Conservation (phyloP, 2,797 vertebrate genomes). For the Poeciliopsis infans region DNA sequence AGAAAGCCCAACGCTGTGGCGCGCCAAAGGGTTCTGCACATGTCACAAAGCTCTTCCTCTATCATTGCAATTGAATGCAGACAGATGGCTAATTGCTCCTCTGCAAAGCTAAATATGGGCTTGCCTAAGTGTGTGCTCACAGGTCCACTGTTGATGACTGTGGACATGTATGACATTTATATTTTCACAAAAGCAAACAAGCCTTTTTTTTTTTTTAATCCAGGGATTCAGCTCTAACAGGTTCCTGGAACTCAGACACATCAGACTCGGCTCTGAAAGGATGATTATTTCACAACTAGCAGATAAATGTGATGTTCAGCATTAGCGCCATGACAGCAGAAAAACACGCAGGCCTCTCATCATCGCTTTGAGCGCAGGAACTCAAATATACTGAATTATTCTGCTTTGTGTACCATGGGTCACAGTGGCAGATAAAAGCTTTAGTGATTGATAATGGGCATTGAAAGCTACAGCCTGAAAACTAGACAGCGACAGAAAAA, state of each 20-base stretch:
- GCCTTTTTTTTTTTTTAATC: slow-evolving; percentile 4
- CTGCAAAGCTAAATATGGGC: slow-evolving; percentile 56
- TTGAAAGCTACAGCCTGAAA: slow-evolving; percentile 68
- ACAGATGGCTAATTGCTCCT: slow-evolving; percentile 69
- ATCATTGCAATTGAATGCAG: slow-evolving; percentile 54
- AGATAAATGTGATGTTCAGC: slow-evolving; percentile 46
- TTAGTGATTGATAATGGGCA: slow-evolving; percentile 71
- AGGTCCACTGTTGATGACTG: slow-evolving; percentile 44
- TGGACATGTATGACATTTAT: slow-evolving; percentile 33
- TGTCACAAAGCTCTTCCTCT: slow-evolving; percentile 51
- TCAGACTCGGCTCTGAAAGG: slow-evolving; percentile 37
- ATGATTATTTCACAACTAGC: slow-evolving; percentile 55
- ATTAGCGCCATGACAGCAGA: slow-evolving; percentile 39
- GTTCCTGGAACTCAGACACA: slow-evolving; percentile 35
- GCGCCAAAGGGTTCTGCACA: slow-evolving; percentile 53
- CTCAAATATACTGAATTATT: slow-evolving; percentile 62
- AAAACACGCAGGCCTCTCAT: slow-evolving; percentile 60
- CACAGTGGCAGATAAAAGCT: slow-evolving; percentile 67
- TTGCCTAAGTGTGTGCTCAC: slow-evolving; percentile 32
- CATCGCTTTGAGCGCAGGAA: slow-evolving; percentile 48
- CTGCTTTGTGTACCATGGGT: slow-evolving; percentile 61
- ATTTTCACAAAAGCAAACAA: slow-evolving; percentile 16
- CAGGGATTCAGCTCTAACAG: slow-evolving; percentile 7
- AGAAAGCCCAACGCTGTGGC: slow-evolving; percentile 55
- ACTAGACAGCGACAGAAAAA: slow-evolving; percentile 54